Evolutionary conservation across 2,113 vertebrate genomes (phyloP), one percentile per base, ranked within the genome.

Genomic region (Microcebus griseorufus): DNA sequence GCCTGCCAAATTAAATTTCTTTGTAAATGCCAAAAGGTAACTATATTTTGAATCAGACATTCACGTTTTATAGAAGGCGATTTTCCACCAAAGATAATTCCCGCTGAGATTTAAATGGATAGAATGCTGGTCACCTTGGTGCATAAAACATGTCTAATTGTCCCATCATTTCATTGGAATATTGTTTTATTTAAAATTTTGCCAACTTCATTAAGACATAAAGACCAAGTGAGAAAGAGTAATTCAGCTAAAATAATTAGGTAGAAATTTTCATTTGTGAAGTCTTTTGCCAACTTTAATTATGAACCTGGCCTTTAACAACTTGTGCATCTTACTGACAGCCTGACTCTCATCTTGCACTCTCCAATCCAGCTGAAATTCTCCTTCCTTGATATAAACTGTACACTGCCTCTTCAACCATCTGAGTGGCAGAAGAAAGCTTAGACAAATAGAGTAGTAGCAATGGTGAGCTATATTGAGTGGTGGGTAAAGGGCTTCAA

Each of bases 101-200:
- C 85, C 93, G 29, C 9, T 86, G 88, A 73, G 22, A 90, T 79
- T 96, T 90, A 95, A 97, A 89, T 90, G 27, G 48, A 20, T 87
- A 65, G n/a, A 51, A 45, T 48, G 39, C 16, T 87, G 73, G 73
- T 76, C 87, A 93, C n/a, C 45, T 32, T 14, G 18, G 23, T 16
- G 25, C 48, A 91, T 86, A 75, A 75, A 86, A 95, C 13, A 87
- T 83, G 37, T 95, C 83, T 95, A 90, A 95, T 94, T 94, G 53
- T 67, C 18, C 8, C 55, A 91, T 96, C 23, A 73, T 83, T 93
- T 96, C 88, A 81, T 13, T 64, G 29, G 81, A 88, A 86, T 88
- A 95, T 94, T 82, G 82, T 80, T 97, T 97, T 42, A 94, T 80
- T 97, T 87, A 76, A 92, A 91, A 86, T 76, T 72, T 97, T 87